Evolutionary conservation across 2,797 vertebrate genomes (phyloP), one percentile per base, ranked within the genome.

Genomic region (Tenualosa ilisha): DNA sequence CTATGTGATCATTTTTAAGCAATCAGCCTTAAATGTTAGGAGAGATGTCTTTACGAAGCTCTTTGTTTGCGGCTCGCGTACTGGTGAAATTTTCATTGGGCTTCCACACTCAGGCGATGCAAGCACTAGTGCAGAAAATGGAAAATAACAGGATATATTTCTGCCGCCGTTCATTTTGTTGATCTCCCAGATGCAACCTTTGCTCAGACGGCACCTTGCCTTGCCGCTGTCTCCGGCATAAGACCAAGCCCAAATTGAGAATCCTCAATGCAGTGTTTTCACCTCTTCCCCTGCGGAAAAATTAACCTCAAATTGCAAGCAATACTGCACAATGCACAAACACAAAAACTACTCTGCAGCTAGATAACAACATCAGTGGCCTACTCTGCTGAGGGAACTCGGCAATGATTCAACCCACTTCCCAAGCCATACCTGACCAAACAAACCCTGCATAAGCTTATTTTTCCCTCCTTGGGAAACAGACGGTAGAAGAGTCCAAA

Each of bases 111-210:
- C 37, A 3, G 43, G 37, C 72, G 26, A 0, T 40, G 17, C 43
- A 40, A 79, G 72, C 72, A 79, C 40, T 46, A 22, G 72, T 79
- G 72, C 72, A 46, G 72, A 79, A 79, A 79, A 79, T 79, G 72
- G 40, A 79, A 79, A 79, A 79, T 79, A 46, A 79, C 72, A 46
- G 72, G 72, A 79, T 79, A 79, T 22, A 46, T 75, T 79, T 79
- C 72, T 22, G 17, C 31, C 2, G 15, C 2, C 72, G 6, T 79
- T 43, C 17, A 6, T 7, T 79, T 79, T 22, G 72, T 79, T 79
- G 9, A 79, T 79, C 72, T 79, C 22, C 17, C 15, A 46, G 72
- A 79, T 11, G 72, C 72, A 79, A 79, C 72, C 72, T 79, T 79
- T 79, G 40, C 72, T 79, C 72, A 79, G 72, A 3, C 15, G 3